Evolutionary conservation across 2,888 invertebrate genomes (phyloP), one percentile per base, ranked within the genome.

Genomic region (Cosmia pyralina): DNA sequence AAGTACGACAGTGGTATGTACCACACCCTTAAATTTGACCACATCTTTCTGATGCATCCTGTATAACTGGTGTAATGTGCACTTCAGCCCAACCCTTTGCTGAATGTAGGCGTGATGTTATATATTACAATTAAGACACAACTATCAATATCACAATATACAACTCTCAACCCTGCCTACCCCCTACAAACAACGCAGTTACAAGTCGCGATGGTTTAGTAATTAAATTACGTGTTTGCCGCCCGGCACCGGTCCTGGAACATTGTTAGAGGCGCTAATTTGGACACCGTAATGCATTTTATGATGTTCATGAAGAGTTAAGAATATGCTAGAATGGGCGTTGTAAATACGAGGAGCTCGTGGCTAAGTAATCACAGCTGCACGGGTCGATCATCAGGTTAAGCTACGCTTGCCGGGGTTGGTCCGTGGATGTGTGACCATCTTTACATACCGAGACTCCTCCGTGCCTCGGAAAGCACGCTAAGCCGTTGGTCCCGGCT

Each of bases 221-320:
- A 91, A 92, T 91, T 89, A 89, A 90, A 90, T 90, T 89, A 89
- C 84, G 85, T 90, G 92, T 91, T 91, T 90, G 85, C 84, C 79
- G 75, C 86, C 79, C 84, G 83, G 87, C 88, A 87, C 77, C 67
- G 72, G 70, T 53, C 80, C 80, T 88, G 88, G 87, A 87, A 89
- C 87, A 88, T 88, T 83, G 92, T 89, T 90, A 89, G 87, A 90
- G 88, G 90, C 87, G 90, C 90, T 93, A 93, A 94, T 93, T 91
- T 87, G 89, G 85, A 91, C 90, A 88, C 91, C 86, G 88, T 93
- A 92, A 92, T 93, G 91, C 88, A 88, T 93, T 93, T 93, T 93
- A 93, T 92, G 92, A 91, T 89, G 88, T 86, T 73, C 80, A 10
- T 65, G 52, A 46, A 78, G 89, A 78, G 55, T 70, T 83, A 41